Base-by-base conservation (phyloP, 2,797 vertebrate genomes). In the Setipinna tenuifilis region DNA sequence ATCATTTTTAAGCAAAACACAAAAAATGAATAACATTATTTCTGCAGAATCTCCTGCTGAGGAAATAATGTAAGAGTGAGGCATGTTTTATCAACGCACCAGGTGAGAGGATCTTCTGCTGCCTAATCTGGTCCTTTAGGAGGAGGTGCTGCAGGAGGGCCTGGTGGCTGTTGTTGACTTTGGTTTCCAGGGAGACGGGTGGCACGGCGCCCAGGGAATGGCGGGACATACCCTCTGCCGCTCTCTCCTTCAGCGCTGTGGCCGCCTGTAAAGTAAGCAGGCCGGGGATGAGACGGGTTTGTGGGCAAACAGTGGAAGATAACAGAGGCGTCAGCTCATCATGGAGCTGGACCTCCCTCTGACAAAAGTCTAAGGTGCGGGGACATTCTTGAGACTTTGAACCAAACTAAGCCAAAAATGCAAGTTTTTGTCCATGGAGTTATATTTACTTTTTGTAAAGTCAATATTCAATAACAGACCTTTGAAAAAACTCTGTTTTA, bases 141-240 rank as follows among this genome's bases (percentile, higher is more conserved):
- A 99, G 95, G 87, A 99, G 96, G 93, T 99, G 98, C 84, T 99
- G 98, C 89, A 99, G 96, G 68, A 99, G 97, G 81, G 98, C 98
- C 90, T 99, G 98, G 90, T 99, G 98, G 91, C 98, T 98, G 93
- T 97, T 97, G 91, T 96, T 98, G 88, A 97, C 96, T 90, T 99
- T 99, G 68, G 96, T 95, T 89, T 99, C 98, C 86, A 98, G 81
- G 0, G 85, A 85, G 31, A 81, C 68, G 0, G 95, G 89, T 93
- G 97, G 94, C 81, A 96, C 89, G 2, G 94, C 94, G 44, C 96
- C 96, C 83, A 96, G 92, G 1, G 97, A 97, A 89, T 98, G 97
- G 81, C 95, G 96, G 0, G 97, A 94, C 84, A 98, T 83, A 10
- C 93, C 58, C 84, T 99, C 98, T 62, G 95, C 95, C 41, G 96